A percentile compares a stretch with the other conserved stretches of the same genome.
phyloP scores from a whole-genome alignment of 1,140 invertebrate genomes.

The Lordiphosa mommai region DNA sequence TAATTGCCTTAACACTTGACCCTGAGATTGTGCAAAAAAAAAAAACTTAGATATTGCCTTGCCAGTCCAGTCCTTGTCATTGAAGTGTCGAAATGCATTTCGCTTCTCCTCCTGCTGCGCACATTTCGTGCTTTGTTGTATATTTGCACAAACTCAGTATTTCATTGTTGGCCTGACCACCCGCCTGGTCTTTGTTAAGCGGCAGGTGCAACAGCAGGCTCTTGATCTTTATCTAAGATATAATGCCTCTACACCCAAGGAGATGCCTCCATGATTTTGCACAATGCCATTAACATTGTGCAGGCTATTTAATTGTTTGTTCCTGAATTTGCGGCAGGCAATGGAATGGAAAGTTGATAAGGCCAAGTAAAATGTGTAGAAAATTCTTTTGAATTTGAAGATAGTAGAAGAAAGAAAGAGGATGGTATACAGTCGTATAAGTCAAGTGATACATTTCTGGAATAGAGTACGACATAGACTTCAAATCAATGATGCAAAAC shows the following conservation, averaged over 20 bases:
- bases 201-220: conserved; percentile 44
- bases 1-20: conserved; percentile 51
- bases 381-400: conserved; percentile 12
- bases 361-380: conserved; percentile 4
- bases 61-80: conserved; percentile 50
- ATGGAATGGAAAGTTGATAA: conserved; percentile 9
- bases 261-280: conserved; percentile 50
- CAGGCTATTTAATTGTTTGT: conserved; percentile 7
- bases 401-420: background rate
- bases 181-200: conserved; percentile 34
- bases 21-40: conserved; percentile 25
- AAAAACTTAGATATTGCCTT: conserved; percentile 8
- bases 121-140: conserved; percentile 46
- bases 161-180: conserved; percentile 27
- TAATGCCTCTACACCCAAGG: background rate
- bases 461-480: too few species aligned
- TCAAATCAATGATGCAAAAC: too few species aligned
- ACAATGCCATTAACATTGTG: conserved; percentile 52
- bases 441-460: too few species aligned
- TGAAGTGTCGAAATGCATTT: conserved; percentile 37
- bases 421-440: too few species aligned
- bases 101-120: conserved; percentile 19
- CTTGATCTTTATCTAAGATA: conserved; percentile 47
- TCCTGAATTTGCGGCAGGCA: background rate
- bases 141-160: conserved; percentile 30